These are phyloP conservation scores for Naja naja DNA, from an alignment of 2,113 vertebrate genomes.

Conservation along the genomic window DNA sequence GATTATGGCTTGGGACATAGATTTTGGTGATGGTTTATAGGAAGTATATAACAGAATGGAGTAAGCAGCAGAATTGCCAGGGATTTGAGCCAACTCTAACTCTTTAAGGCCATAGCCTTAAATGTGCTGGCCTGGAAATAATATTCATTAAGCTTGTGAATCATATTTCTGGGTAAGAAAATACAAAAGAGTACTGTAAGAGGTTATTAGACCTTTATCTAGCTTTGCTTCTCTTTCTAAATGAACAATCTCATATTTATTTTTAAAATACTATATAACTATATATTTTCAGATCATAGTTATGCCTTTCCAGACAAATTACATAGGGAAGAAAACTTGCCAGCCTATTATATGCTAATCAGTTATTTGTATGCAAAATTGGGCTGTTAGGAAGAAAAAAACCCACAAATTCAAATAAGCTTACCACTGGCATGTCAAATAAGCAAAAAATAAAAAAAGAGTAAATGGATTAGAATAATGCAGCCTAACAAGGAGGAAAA, in stretches of 20 bases:
- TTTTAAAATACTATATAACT: conserved; percentile 26
- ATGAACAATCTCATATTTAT: neutral
- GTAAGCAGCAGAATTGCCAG: neutral
- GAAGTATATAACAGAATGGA: neutral
- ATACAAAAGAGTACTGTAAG: neutral
- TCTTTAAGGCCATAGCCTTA: neutral
- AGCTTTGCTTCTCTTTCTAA: neutral
- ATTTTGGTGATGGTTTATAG: neutral
- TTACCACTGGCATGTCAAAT: conserved; percentile 33
- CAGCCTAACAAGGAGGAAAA: conserved; percentile 8
- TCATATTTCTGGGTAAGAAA: neutral
- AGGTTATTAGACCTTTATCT: neutral
- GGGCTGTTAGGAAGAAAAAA: conserved; percentile 5
- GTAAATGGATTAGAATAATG: conserved; percentile 50
- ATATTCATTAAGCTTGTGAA: neutral
- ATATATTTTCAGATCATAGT: neutral
- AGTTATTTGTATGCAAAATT: conserved; percentile 37
- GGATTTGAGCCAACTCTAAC: neutral
- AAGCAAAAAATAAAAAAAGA: conserved; percentile 33
- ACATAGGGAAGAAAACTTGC: conserved; percentile 5
- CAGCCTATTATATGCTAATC: neutral
- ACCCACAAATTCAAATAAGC: conserved; percentile 37
- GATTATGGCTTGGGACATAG: neutral
- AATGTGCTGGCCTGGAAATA: neutral
- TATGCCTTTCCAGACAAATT: conserved; percentile 12